Base-by-base conservation (phyloP, 2,888 invertebrate genomes). In the Hesperia comma region DNA sequence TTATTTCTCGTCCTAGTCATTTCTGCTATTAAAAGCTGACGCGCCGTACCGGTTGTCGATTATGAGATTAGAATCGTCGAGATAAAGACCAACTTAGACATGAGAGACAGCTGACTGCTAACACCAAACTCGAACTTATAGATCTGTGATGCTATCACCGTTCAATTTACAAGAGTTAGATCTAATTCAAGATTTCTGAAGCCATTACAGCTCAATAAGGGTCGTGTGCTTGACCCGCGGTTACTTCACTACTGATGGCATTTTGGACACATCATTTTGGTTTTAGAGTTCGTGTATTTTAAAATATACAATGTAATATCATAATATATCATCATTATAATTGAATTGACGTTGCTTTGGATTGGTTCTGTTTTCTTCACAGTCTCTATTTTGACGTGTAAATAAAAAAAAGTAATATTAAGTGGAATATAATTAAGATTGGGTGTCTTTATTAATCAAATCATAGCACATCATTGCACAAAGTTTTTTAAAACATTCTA, bases 141-240 rank as follows among this genome's bases (percentile, higher is more conserved):
- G 54, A 64, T 51, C 33, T 56, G 56, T 37, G 64, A 64, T 64
- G 17, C 53, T 64, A 64, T 64, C 64, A 53, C 57, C 26, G 58
- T 41, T 64, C 64, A 64, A 64, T 64, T 64, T 64, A 64, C 64
- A 58, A 64, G 53, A 64, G 64, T 58, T 46, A 64, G 64, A 64
- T 64, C 58, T 64, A 64, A 58, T 64, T 43, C 41, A 21, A 58
- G 64, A 58, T 64, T 51, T 26, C 49, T 21, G 63, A 55, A 49
- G 26, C 41, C 53, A 64, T 64, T 64, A 58, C 58, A 32, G 17
- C 17, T 53, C 57, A 64, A 64, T 58, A 57, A 32, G 51, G 15
- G 32, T 54, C 41, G 63, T 58, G 58, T 53, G 64, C 32, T 58
- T 64, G 64, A 64, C 58, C 64, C 33, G 56, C 17, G 0, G 21